phyloP scores from a whole-genome alignment of 2,888 invertebrate genomes.

The Leptura quadrifasciata region DNA sequence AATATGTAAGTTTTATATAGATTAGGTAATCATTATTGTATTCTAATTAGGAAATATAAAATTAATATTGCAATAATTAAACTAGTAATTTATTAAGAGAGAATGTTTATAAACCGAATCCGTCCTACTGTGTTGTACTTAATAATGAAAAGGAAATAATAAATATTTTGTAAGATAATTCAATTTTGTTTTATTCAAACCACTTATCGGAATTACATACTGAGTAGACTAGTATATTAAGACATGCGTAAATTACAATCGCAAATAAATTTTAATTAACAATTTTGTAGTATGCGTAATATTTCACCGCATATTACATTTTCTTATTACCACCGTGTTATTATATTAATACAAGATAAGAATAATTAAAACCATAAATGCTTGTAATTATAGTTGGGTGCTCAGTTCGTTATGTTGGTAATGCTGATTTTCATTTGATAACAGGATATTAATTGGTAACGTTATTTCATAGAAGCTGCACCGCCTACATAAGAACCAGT shows the following conservation, averaged over 20 bases:
- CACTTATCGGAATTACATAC: constrained; percentile 11
- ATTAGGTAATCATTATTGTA: constrained; percentile 20
- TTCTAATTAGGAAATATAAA: constrained; percentile 28
- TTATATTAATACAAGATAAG: constrained; percentile 72
- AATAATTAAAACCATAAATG: constrained; percentile 73
- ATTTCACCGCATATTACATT: constrained; percentile 64
- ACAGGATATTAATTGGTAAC: constrained; percentile 68
- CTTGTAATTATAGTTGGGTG: constrained; percentile 69
- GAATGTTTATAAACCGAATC: constrained; percentile 60
- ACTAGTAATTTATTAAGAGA: constrained; percentile 41
- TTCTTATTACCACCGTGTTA: constrained; percentile 69
- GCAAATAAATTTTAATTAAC: constrained; percentile 41
- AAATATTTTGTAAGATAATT: constrained; percentile 52
- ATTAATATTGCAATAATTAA: constrained; percentile 39
- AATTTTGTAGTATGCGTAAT: constrained; percentile 50
- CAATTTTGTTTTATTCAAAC: constrained; percentile 30
- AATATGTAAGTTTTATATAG: constrained; percentile 8
- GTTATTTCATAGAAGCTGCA: constrained; percentile 66
- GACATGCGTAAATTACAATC: background rate
- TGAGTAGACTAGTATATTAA: background rate
- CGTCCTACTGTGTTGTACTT: constrained; percentile 61
- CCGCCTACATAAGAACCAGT: constrained; percentile 57
- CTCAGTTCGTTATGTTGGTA: constrained; percentile 64
- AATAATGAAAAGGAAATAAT: constrained; percentile 41
- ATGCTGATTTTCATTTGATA: constrained; percentile 70